phyloP scores from a whole-genome alignment of 2,888 invertebrate species.

The Lysandra coridon region DNA sequence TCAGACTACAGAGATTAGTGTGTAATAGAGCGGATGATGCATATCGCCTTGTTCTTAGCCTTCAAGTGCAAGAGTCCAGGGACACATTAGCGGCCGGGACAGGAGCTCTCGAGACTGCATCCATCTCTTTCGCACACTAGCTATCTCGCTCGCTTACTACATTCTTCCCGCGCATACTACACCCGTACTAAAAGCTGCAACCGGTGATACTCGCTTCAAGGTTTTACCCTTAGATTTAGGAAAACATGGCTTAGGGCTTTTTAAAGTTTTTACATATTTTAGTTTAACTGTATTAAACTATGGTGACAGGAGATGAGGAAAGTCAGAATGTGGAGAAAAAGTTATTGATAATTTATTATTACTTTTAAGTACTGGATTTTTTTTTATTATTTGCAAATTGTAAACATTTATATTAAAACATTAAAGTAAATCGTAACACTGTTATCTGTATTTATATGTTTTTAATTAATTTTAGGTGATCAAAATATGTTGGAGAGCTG shows the following conservation, averaged over 20 bases:
- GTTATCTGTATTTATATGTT: neutral
- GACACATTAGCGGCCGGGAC: constrained; percentile 9
- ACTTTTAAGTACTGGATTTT: too few relatives aligned
- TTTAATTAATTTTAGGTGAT: neutral
- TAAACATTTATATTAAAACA: too few relatives aligned
- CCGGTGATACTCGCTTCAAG: neutral
- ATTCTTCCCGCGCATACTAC: neutral
- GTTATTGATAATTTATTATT: too few relatives aligned
- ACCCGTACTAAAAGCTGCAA: neutral
- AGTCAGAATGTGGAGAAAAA: too few relatives aligned
- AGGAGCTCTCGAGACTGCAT: constrained; percentile 4
- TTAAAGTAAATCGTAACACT: too few relatives aligned
- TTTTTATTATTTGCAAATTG: too few relatives aligned
- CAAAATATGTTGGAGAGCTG: neutral
- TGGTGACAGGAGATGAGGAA: neutral
- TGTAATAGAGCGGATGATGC: neutral
- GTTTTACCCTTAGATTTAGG: neutral
- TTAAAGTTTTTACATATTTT: neutral
- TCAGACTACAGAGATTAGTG: neutral
- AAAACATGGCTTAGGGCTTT: neutral
- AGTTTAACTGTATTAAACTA: too few relatives aligned
- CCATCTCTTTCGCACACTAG: neutral
- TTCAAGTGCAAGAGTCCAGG: constrained; percentile 15
- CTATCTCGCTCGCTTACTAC: neutral
- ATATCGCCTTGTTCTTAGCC: constrained; percentile 9